These are phyloP conservation scores for Troides oblongomaculatus DNA, from an alignment of 2,888 invertebrate species.

Conservation along the genomic window DNA sequence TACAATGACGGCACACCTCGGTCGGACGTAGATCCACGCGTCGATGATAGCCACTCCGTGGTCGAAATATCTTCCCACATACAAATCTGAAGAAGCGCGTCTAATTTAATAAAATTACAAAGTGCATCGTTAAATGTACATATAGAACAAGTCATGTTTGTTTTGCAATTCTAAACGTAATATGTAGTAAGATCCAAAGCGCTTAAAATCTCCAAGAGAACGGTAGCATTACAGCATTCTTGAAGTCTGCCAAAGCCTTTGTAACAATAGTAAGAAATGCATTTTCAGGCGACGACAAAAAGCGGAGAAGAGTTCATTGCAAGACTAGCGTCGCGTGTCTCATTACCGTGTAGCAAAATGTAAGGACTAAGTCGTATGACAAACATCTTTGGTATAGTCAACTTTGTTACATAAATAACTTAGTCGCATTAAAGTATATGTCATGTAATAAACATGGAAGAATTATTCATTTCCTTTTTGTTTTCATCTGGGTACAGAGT, in stretches of 20 bases:
- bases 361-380: conserved; percentile 39
- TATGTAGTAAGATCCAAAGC: neutral
- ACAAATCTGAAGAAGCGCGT: neutral
- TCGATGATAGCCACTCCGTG: conserved; percentile 72
- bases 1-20: conserved; percentile 59
- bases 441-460: conserved; percentile 35
- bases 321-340: conserved; percentile 50
- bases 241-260: neutral
- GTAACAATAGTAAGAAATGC: conserved; percentile 39
- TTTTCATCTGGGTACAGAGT: conserved; percentile 47
- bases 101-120: too few relatives aligned
- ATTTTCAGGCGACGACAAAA: conserved; percentile 48
- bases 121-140: too few relatives aligned
- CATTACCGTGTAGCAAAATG: conserved; percentile 53
- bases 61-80: conserved; percentile 35
- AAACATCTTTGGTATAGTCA: conserved; percentile 8
- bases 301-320: conserved; percentile 40
- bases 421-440: conserved; percentile 32
- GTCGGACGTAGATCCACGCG: conserved; percentile 73
- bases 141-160: too few relatives aligned
- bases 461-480: conserved; percentile 44
- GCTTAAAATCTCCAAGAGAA: neutral
- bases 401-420: conserved; percentile 32
- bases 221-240: conserved; percentile 12
- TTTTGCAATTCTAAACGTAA: neutral